These are phyloP conservation scores for Bostrychus sinensis DNA, from an alignment of 2,113 vertebrate species.

Conservation along the genomic window DNA sequence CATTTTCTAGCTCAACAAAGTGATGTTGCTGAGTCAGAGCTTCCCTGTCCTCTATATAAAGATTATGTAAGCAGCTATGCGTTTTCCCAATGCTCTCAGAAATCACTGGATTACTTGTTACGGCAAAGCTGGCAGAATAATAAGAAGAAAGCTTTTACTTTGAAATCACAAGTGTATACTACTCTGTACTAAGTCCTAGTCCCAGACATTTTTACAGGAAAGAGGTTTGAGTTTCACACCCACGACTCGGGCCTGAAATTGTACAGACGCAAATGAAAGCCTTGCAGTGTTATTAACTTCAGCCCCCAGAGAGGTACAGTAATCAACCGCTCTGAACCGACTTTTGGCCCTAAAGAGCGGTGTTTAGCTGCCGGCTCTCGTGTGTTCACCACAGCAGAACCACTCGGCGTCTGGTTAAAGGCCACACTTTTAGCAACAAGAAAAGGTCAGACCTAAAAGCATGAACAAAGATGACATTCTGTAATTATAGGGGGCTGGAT, in stretches of 20 bases:
- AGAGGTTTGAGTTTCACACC: not conserved
- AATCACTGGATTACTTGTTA: not conserved
- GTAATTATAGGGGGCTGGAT: slow-evolving; percentile 55
- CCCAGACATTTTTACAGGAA: not conserved
- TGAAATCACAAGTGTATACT: too few species aligned
- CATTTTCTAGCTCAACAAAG: too few species aligned
- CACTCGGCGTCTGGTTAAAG: slow-evolving; percentile 53
- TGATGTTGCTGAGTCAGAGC: not conserved
- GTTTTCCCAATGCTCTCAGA: not conserved
- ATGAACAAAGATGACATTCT: slow-evolving; percentile 70
- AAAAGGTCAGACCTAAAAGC: slow-evolving; percentile 72
- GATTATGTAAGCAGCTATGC: not conserved
- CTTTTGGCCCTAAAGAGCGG: slow-evolving; percentile 35
- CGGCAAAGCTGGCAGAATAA: too few species aligned
- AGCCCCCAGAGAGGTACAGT: slow-evolving; percentile 12
- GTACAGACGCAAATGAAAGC: not conserved
- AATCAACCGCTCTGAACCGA: slow-evolving; percentile 42
- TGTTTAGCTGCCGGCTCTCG: slow-evolving; percentile 30
- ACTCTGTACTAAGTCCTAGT: not conserved
- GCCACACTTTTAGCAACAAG: slow-evolving; percentile 47
- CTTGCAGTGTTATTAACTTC: slow-evolving; percentile 24
- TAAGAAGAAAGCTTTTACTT: too few species aligned
- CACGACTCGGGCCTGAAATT: not conserved
- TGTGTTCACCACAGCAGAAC: slow-evolving; percentile 28
- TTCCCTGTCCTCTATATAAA: not conserved